Conservation (phyloP, 1,140 invertebrate species). For the Drosophila quadrilineata region DNA sequence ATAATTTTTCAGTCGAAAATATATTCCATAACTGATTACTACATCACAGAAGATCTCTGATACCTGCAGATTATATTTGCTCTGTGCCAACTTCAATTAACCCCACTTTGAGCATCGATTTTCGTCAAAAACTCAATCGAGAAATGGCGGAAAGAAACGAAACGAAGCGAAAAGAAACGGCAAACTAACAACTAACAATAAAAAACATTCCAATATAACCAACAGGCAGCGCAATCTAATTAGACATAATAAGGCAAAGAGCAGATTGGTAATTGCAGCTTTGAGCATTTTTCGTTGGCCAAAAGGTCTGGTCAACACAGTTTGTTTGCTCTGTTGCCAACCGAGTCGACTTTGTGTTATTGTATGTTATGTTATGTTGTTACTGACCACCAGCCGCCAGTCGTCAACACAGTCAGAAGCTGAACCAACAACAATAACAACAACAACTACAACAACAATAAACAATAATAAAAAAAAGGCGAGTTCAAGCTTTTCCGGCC, state of each 20-base stretch:
- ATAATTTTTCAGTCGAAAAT: too few relatives aligned
- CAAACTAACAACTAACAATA: constrained; percentile 18
- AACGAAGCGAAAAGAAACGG: too few relatives aligned
- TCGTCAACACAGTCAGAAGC: too few relatives aligned
- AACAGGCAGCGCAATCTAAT: constrained; percentile 59
- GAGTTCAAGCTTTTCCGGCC: constrained; percentile 57
- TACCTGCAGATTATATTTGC: constrained; percentile 8
- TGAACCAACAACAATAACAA: too few relatives aligned
- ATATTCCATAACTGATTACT: background rate
- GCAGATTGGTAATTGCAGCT: constrained; percentile 13
- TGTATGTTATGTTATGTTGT: too few relatives aligned
- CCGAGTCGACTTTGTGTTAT: too few relatives aligned
- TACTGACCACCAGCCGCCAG: constrained; percentile 5
- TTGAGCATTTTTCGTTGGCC: constrained; percentile 47
- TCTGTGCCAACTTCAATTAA: constrained; percentile 25
- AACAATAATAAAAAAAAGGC: too few relatives aligned
- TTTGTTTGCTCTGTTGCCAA: constrained; percentile 43
- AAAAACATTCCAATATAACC: constrained; percentile 30
- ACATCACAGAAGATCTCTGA: background rate
- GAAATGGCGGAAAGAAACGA: too few relatives aligned
- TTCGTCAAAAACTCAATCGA: constrained; percentile 24
- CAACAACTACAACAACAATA: too few relatives aligned
- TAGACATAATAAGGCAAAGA: constrained; percentile 72
- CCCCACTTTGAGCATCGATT: constrained; percentile 20
- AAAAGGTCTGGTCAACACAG: constrained; percentile 47